phyloP scores from a whole-genome alignment of 2,113 vertebrate species.

The Malurus melanocephalus region DNA sequence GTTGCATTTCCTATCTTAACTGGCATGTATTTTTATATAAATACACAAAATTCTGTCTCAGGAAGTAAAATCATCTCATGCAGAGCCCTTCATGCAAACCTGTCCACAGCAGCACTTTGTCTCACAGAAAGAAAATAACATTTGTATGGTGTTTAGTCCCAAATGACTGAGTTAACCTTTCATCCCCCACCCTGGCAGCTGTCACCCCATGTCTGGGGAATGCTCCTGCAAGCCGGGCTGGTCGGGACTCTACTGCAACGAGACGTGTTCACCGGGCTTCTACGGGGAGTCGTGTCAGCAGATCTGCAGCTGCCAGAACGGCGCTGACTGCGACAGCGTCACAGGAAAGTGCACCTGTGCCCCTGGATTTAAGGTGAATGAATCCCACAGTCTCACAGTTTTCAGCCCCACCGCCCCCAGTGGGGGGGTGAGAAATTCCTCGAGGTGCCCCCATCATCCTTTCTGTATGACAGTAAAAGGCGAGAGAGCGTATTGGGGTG shows the following conservation, averaged over 20 bases:
- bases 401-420: neutral
- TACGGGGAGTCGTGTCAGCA: constrained; percentile 88
- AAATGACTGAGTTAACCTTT: constrained; percentile 67
- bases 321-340: constrained; percentile 91
- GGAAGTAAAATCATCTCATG: neutral
- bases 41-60: neutral
- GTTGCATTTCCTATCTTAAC: neutral
- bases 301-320: constrained; percentile 92
- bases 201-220: constrained; percentile 96
- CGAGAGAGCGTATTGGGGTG: too few species aligned
- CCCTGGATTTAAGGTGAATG: constrained; percentile 90
- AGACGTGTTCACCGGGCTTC: constrained; percentile 90
- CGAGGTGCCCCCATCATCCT: neutral
- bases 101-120: neutral
- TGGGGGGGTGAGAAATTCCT: neutral
- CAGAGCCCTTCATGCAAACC: neutral
- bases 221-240: constrained; percentile 88
- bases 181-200: constrained; percentile 77
- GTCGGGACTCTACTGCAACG: constrained; percentile 95
- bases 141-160: constrained; percentile 32
- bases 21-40: neutral
- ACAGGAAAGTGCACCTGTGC: constrained; percentile 90
- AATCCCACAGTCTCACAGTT: neutral
- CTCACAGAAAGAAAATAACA: neutral
- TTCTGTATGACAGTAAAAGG: neutral